phyloP scores from a whole-genome alignment of 2,888 invertebrate species.

The Pseudeuparius sepicola region DNA sequence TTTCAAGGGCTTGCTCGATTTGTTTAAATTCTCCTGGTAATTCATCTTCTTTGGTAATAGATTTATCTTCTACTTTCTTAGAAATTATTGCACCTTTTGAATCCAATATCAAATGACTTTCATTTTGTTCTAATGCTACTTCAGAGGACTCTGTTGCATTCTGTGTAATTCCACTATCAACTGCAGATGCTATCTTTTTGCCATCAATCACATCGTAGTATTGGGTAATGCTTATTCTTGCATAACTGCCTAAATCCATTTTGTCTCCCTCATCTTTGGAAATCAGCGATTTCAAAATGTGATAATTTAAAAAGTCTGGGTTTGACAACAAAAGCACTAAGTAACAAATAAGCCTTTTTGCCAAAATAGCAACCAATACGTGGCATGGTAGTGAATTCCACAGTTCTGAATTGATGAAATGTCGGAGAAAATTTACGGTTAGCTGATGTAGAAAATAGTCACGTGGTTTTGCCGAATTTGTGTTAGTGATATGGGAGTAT shows the following conservation, averaged over 20 bases:
- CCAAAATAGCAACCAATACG: constrained; percentile 49
- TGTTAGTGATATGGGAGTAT: constrained; percentile 38
- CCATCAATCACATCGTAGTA: constrained; percentile 22
- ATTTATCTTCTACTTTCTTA: too few relatives aligned
- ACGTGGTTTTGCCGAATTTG: constrained; percentile 38
- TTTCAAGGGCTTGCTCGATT: too few relatives aligned
- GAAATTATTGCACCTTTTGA: too few relatives aligned
- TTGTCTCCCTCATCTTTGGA: constrained; percentile 23
- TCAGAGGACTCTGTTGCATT: too few relatives aligned
- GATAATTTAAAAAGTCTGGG: constrained; percentile 43
- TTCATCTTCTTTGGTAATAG: too few relatives aligned
- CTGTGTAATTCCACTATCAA: too few relatives aligned
- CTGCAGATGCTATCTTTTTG: not conserved
- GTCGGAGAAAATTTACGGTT: constrained; percentile 47
- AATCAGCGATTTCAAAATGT: constrained; percentile 26
- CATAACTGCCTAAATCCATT: constrained; percentile 28
- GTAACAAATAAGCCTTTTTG: constrained; percentile 47
- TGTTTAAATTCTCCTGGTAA: too few relatives aligned
- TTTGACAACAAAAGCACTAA: constrained; percentile 42
- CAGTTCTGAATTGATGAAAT: constrained; percentile 56
- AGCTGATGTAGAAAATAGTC: constrained; percentile 51
- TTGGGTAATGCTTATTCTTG: constrained; percentile 21
- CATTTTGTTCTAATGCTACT: too few relatives aligned
- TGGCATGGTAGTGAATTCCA: constrained; percentile 58
- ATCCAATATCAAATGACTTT: too few relatives aligned